phyloP scores from a whole-genome alignment of 1,140 invertebrate species.

The Ceratina australensis region DNA sequence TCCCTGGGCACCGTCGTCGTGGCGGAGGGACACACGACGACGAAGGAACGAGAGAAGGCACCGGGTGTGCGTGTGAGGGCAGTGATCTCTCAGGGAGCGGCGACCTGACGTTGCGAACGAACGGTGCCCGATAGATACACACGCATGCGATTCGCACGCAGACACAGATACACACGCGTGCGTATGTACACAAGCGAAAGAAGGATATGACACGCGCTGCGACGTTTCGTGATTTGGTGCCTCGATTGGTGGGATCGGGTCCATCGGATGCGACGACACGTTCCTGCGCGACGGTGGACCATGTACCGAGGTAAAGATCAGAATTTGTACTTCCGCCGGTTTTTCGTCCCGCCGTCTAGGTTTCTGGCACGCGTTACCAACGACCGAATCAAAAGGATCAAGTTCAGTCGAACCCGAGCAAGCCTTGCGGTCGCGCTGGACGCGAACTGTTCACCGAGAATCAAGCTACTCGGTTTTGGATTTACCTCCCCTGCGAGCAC shows the following conservation, averaged over 20 bases:
- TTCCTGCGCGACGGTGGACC: slow-evolving; percentile 7
- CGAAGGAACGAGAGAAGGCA: slow-evolving; percentile 71
- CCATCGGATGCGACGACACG: slow-evolving; percentile 5
- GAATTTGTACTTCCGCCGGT: slow-evolving; percentile 18
- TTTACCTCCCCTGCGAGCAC: no score
- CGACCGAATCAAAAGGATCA: not conserved
- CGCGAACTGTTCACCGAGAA: not conserved
- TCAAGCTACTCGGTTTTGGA: no score
- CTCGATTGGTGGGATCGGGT: not conserved
- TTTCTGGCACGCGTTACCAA: slow-evolving; percentile 12
- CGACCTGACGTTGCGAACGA: slow-evolving; percentile 75
- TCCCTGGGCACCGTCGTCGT: slow-evolving; percentile 51
- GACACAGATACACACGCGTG: no score
- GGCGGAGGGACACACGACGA: slow-evolving; percentile 56
- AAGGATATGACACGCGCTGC: no score
- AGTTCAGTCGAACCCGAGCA: slow-evolving; percentile 2
- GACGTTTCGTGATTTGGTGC: no score
- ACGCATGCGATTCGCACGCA: not conserved
- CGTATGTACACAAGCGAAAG: no score
- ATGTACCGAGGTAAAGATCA: slow-evolving; percentile 32
- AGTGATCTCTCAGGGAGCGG: slow-evolving; percentile 79
- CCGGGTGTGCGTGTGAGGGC: slow-evolving; percentile 77
- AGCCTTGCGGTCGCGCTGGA: not conserved
- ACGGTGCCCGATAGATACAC: slow-evolving; percentile 57
- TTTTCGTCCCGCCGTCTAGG: not conserved